These are phyloP conservation scores for Strigamia crassipes DNA, from an alignment of 2,888 invertebrate species.

Conservation along the genomic window DNA sequence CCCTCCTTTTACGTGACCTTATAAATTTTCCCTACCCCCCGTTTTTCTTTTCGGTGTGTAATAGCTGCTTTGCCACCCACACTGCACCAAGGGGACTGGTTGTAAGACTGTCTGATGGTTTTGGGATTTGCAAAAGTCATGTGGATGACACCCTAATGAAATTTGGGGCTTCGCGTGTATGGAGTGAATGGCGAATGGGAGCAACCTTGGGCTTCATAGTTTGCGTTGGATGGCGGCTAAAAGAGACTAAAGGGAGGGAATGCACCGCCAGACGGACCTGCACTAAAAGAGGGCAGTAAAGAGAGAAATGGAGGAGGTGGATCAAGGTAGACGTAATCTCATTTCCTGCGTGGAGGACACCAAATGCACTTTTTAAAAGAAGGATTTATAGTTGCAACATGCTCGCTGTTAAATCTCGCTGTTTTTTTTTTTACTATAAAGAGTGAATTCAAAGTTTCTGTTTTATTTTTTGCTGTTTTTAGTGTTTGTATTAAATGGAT, in stretches of 20 bases:
- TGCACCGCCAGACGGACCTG: not conserved
- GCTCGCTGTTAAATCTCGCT: too few species aligned
- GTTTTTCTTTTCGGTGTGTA: not conserved
- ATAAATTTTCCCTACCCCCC: not conserved
- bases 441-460: too few species aligned
- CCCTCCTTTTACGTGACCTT: slow-evolving; percentile 10
- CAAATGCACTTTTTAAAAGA: too few species aligned
- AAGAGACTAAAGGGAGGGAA: not conserved
- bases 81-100: slow-evolving; percentile 6
- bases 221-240: slow-evolving; percentile 3
- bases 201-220: slow-evolving; percentile 6
- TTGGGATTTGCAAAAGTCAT: slow-evolving; percentile 28
- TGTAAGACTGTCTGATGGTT: slow-evolving; percentile 3
- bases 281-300: not conserved
- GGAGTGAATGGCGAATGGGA: not conserved
- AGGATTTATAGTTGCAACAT: too few species aligned
- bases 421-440: too few species aligned
- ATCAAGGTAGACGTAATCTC: not conserved
- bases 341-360: not conserved
- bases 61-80: slow-evolving; percentile 6
- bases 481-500: too few species aligned
- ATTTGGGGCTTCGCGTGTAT: slow-evolving; percentile 8
- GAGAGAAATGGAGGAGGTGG: not conserved
- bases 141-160: slow-evolving; percentile 25
- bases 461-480: too few species aligned